A percentile compares a stretch with the other conserved stretches of the same genome.
Conservation (phyloP, 2,888 invertebrate species). For the Dione vanillae region DNA sequence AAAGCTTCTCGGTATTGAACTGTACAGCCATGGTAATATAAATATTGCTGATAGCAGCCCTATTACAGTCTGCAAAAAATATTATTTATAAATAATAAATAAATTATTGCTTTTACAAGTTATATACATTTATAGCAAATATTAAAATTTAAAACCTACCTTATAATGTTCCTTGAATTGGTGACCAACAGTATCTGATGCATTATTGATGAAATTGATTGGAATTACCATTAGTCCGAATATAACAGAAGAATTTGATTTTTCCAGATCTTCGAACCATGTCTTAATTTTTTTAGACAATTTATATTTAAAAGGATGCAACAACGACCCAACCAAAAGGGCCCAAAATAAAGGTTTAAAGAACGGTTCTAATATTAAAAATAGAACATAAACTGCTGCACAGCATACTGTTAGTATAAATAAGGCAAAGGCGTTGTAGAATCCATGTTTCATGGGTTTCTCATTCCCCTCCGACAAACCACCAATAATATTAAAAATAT, state of each 20-base stretch:
- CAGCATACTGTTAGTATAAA: slow-evolving; percentile 88
- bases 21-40: slow-evolving; percentile 86
- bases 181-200: slow-evolving; percentile 89
- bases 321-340: slow-evolving; percentile 96
- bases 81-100: not conserved
- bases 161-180: slow-evolving; percentile 87
- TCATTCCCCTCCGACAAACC: slow-evolving; percentile 91
- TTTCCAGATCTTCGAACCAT: slow-evolving; percentile 90
- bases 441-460: slow-evolving; percentile 95
- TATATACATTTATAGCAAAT: not conserved
- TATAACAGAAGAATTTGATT: slow-evolving; percentile 87
- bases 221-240: slow-evolving; percentile 87
- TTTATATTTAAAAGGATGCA: slow-evolving; percentile 96
- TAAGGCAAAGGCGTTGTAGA: slow-evolving; percentile 94
- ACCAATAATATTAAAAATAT: slow-evolving; percentile 87
- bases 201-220: slow-evolving; percentile 88
- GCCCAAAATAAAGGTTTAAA: slow-evolving; percentile 98
- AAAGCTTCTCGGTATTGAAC: slow-evolving; percentile 88
- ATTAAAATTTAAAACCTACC: slow-evolving; percentile 52
- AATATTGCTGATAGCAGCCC: slow-evolving; percentile 72
- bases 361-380: slow-evolving; percentile 94
- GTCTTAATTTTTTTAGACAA: slow-evolving; percentile 89
- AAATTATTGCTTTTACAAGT: not conserved
- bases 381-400: slow-evolving; percentile 90
- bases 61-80: slow-evolving; percentile 66